Conservation (phyloP, 2,888 invertebrate species). For the Napeogenes inachia region DNA sequence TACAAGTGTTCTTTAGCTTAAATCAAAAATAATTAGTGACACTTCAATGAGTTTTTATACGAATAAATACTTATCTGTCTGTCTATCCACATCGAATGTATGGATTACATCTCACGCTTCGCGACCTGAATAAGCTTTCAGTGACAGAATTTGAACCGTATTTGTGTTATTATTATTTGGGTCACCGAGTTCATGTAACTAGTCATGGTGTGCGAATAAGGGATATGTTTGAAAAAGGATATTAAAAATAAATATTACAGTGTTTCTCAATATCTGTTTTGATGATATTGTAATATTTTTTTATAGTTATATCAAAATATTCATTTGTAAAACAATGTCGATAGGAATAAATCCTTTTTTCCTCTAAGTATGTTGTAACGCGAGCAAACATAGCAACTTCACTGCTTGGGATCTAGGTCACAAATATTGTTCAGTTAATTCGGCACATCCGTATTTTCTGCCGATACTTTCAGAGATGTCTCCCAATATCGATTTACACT, state of each 20-base stretch:
- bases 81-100: constrained; percentile 21
- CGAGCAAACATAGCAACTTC: background rate
- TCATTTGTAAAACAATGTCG: no score
- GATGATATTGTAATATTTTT: no score
- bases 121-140: constrained; percentile 23
- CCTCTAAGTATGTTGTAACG: no score
- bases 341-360: no score
- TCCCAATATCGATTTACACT: no score
- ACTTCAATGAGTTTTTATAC: constrained; percentile 19
- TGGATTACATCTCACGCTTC: constrained; percentile 16
- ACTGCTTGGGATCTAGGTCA: background rate
- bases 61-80: constrained; percentile 19
- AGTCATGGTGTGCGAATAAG: background rate
- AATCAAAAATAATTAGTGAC: constrained; percentile 8
- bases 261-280: no score
- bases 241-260: background rate
- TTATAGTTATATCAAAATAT: no score
- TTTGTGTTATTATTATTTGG: constrained; percentile 6
- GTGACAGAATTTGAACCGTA: constrained; percentile 7
- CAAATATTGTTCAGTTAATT: background rate
- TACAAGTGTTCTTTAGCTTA: background rate
- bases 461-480: background rate
- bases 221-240: constrained; percentile 1
- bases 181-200: constrained; percentile 7
- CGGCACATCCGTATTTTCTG: background rate